Percentiles rank a stretch among this genome's conserved stretches.
phyloP scores from a whole-genome alignment of 2,797 vertebrate species.

The Sphenopsis melanotis region DNA sequence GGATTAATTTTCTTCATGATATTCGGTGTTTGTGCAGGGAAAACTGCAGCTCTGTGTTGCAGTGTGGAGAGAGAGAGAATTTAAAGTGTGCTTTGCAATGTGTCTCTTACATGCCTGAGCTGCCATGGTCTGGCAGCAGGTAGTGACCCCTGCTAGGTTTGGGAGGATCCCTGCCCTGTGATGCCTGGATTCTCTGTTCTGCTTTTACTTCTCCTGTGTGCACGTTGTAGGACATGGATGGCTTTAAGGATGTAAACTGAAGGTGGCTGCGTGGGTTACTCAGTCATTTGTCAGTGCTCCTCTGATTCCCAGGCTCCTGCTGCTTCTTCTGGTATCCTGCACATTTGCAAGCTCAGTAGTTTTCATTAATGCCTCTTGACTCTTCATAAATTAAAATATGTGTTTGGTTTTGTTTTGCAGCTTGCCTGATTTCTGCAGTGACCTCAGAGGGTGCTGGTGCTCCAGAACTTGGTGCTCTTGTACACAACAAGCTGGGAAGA shows the following conservation, averaged over 20 bases:
- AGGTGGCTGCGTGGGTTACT: not conserved
- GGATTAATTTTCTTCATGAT: not conserved
- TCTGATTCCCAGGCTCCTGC: not conserved
- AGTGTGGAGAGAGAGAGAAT: not conserved
- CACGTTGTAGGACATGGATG: not conserved
- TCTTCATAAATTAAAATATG: not conserved
- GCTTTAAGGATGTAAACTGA: not conserved
- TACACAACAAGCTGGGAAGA: constrained; percentile 7
- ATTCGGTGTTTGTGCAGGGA: not conserved
- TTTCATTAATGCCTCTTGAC: not conserved
- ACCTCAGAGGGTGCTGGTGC: not conserved
- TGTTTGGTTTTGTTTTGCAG: not conserved
- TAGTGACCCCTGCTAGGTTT: not conserved
- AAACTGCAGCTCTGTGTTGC: not conserved
- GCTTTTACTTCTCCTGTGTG: not conserved
- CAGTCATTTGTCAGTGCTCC: not conserved
- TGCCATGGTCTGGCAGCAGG: not conserved
- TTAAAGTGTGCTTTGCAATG: accelerated
- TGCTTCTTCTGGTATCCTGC: not conserved
- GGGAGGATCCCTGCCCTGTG: not conserved
- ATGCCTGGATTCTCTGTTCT: not conserved
- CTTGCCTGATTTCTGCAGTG: not conserved
- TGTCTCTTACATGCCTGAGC: accelerated
- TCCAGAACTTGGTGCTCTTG: not conserved
- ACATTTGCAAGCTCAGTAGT: not conserved